phyloP scores from a whole-genome alignment of 30 jellyfish, hydroid and myxozoan species.

The Aurelia sp. region DNA sequence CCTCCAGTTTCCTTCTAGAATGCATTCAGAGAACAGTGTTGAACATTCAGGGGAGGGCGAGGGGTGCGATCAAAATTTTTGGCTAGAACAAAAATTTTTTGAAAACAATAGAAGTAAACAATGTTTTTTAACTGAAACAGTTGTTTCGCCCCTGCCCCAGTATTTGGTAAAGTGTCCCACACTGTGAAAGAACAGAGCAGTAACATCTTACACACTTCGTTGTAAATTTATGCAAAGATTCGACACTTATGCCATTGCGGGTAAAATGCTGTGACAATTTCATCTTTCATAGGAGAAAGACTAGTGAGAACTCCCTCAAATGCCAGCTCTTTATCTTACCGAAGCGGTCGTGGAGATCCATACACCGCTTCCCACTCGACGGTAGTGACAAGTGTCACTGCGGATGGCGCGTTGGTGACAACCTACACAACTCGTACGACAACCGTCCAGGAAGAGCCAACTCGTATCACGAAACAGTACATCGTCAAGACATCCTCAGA shows the following conservation, averaged over 20 bases:
- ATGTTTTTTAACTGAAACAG: no score
- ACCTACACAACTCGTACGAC: constrained; percentile 88
- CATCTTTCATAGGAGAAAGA: constrained; percentile 38
- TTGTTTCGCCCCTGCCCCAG: no score
- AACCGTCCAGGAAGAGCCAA: constrained; percentile 81
- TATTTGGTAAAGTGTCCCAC: no score
- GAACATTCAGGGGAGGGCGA: no score
- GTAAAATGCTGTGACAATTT: not conserved
- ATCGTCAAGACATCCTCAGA: constrained; percentile 61
- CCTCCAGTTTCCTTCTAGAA: no score
- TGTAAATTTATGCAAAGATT: no score
- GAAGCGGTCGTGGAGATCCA: constrained; percentile 78
- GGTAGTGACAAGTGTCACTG: constrained; percentile 72
- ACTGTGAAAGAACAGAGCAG: no score
- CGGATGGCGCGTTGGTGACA: constrained; percentile 86
- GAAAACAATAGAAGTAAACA: no score
- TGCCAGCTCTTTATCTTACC: constrained; percentile 72
- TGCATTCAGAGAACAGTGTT: no score
- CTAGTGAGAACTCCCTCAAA: constrained; percentile 70
- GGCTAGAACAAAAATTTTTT: no score
- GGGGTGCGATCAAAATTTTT: no score
- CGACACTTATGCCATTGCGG: not conserved
- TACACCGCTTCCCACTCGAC: constrained; percentile 61
- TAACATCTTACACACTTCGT: no score
- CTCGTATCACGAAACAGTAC: constrained; percentile 64